Base-by-base conservation (phyloP, 2,888 invertebrate genomes). In the Scaptomyza parva region DNA sequence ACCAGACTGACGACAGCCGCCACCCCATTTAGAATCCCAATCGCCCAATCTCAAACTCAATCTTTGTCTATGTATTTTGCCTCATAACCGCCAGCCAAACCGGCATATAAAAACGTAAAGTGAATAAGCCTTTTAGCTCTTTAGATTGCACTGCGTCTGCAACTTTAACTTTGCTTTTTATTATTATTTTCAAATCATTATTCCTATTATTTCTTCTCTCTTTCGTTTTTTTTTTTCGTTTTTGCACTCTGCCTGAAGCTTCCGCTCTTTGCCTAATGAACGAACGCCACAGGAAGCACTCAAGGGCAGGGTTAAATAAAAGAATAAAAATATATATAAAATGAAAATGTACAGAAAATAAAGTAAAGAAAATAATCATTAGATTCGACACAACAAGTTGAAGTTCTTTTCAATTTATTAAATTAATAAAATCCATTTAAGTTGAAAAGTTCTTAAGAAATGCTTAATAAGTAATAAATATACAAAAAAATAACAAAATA, bases 121-220 rank as follows among this genome's bases (percentile, higher is more conserved):
- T 76, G 74, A 83, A 79, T 81, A 86, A 82, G 77, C 85, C 75
- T 84, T 84, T 84, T 75, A 75, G 75, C 81, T 80, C 75, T 77
- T 80, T 80, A 60, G 64, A 58, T 61, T 61, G 39, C 33, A 58
- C 63, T 61, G 39, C 33, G 48, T 33, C 52, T 26, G 54, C 52
- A 47, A 60, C 51, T 69, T 55, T 52, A 60, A 62, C 60, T 69
- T 60, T 61, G 35, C 53, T 57, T 72, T 76, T 76, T 55, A 59
- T 76, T 58, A 59, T 76, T 58, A 59, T 76, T 63, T 61, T 53
- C 44, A 57, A 61, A 68, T 63, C 45, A 61, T 70, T 67, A 62
- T 67, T 62, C 9, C 28, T 28, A 28, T n/a, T 47, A 50, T 43
- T 58, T 68, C 76, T 72, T 83, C 82, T 70, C 69, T n/a, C n/a